Base-by-base conservation (phyloP, 1,140 invertebrate species). In the Drosophila melanica region DNA sequence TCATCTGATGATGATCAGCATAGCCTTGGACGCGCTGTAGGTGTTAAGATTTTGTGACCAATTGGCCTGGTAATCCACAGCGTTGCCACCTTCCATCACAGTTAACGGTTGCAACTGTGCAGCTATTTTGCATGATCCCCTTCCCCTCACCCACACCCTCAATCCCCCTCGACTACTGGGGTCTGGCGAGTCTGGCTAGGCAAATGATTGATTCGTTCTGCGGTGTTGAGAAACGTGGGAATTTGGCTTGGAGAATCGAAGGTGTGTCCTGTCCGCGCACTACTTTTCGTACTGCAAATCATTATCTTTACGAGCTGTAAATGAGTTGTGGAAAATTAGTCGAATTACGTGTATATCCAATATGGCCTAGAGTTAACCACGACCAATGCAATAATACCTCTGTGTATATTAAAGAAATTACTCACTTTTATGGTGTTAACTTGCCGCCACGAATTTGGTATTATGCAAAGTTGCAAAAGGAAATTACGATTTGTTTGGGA, bases 21-120 rank as follows among this genome's bases (percentile, higher is more conserved):
- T 64, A 82, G 41, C 71, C 70, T 79, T 82, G 64, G 48, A 41
- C 35, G 18, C 51, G 10, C 9, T 68, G 20, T 71, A 87, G 84
- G 84, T 87, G 84, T 89, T 87, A 87, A 87, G 77, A 87, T 84
- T 87, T 87, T 87, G 82, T 87, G 82, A 89, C 82, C 84, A 87
- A 87, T 87, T 89, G 82, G 50, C 54, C 68, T 53, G 58, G 27
- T 39, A 55, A 63, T 64, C 39, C 42, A 35, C 64, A 37, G 37
- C n/a, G 35, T 42, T 57, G 60, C 68, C 50, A 64, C 62, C 51
- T 65, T 57, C 33, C 35, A 11, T 20, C 51, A 27, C 37, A 69
- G 65, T 64, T 78, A 73, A 79, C 78, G 70, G 76, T 81, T 75
- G 81, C 58, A 23, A 44, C 27, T 27, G 27, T 27, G 27, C 27